Evolutionary conservation across 2,113 vertebrate genomes (phyloP), one percentile per base, ranked within the genome.

Genomic region (Chionodraco myersi): DNA sequence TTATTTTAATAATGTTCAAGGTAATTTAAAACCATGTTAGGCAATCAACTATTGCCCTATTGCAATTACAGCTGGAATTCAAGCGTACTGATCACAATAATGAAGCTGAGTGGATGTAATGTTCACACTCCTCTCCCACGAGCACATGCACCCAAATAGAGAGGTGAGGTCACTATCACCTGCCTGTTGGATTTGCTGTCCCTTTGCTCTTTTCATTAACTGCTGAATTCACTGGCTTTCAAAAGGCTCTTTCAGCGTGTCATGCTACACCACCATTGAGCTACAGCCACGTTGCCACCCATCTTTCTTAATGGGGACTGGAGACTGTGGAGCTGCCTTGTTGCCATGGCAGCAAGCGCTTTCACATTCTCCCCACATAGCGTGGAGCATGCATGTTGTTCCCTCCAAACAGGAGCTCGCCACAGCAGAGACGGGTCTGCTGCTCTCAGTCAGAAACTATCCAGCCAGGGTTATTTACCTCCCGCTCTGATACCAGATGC

Each of bases 281-380:
- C 84, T 80, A 66, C 78, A 89, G 87, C 80, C 88, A 90, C 88
- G 83, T 88, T 90, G 65, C 84, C 87, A 87, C 81, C 84, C 87
- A 90, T 91, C 88, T 92, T 92, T 93, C 89, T 91, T 93, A 94
- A 93, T 93, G 92, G 91, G 91, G 89, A 86, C 88, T 86, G 81
- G 87, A 91, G 91, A 86, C 90, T 81, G 89, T 92, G 91, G 92
- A 93, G 88, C 92, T 91, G 91, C 83, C 92, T 87, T 94, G 93
- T 94, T 93, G 92, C 91, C 92, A 95, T 95, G 92, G 94, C 93
- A 95, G 93, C 92, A 77, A 75, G 89, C 61, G 74, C 85, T 92
- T 94, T 93, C 90, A 83, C 92, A 94, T 94, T 95, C 93, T 92
- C 91, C 81, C 90, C 92, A 93, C 93, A 93, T 89, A 90, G 79